These are phyloP conservation scores for Acipenser oxyrinchus DNA, from an alignment of 2,797 vertebrate species.

Conservation along the genomic window DNA sequence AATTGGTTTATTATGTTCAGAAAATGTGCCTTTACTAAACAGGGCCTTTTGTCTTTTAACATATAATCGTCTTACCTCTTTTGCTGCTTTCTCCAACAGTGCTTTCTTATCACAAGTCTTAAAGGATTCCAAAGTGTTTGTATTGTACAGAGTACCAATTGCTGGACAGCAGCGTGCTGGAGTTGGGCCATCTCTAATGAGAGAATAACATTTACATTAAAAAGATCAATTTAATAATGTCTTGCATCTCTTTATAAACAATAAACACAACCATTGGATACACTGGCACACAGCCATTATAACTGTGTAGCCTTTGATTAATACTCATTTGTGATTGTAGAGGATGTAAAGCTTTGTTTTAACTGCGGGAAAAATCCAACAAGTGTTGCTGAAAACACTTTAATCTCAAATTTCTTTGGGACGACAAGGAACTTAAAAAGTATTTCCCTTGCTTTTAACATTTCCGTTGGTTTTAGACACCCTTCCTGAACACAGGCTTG, in stretches of 20 bases:
- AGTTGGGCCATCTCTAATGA: constrained; percentile 59
- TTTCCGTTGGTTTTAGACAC: background rate
- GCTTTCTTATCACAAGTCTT: constrained; percentile 84
- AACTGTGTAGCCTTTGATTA: too few relatives aligned
- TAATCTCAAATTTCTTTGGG: too few relatives aligned
- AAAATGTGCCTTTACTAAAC: too few relatives aligned
- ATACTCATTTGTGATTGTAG: too few relatives aligned
- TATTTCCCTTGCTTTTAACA: background rate
- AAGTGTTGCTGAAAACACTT: too few relatives aligned
- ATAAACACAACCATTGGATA: background rate
- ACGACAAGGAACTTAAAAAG: background rate
- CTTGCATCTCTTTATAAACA: background rate
- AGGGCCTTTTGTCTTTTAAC: too few relatives aligned
- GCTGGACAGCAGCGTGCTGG: constrained; percentile 77
- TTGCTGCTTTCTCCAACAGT: constrained; percentile 77
- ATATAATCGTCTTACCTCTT: constrained; percentile 58
- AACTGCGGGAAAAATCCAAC: too few relatives aligned
- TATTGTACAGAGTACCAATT: constrained; percentile 76
- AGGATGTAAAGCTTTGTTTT: too few relatives aligned
- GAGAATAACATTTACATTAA: constrained; percentile 10
- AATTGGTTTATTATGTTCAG: too few relatives aligned
- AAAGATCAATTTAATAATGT: background rate
- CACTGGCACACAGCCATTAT: too few relatives aligned
- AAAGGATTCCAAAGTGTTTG: constrained; percentile 89
- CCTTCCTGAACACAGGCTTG: background rate